These are phyloP conservation scores for Oreochromis aureus DNA, from an alignment of 2,113 vertebrate genomes.

Conservation along the genomic window DNA sequence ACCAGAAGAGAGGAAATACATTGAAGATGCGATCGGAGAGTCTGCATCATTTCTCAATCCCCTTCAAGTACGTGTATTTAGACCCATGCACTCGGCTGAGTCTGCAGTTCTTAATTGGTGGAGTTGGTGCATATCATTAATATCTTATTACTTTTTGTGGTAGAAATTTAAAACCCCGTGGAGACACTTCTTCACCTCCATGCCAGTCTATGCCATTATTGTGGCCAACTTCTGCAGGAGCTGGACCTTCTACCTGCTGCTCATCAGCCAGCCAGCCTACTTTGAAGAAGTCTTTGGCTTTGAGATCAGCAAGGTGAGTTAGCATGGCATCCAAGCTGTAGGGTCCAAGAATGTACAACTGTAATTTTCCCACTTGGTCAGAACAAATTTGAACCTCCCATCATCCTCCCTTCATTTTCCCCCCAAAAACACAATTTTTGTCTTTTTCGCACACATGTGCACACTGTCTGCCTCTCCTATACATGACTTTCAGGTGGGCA, in stretches of 20 bases:
- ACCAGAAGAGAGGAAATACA: conserved; percentile 95
- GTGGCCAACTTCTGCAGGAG: conserved; percentile 93
- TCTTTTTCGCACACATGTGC: neutral
- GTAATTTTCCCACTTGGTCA: neutral
- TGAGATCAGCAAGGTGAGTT: conserved; percentile 88
- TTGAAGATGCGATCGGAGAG: conserved; percentile 97
- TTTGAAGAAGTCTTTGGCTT: conserved; percentile 92
- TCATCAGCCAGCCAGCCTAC: conserved; percentile 91
- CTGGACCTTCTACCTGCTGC: conserved; percentile 92
- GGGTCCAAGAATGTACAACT: neutral
- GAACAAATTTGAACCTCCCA: neutral
- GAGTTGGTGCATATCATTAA: neutral
- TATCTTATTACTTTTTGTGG: conserved; percentile 17
- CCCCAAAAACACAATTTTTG: neutral
- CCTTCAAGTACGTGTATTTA: conserved; percentile 54
- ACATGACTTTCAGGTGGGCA: conserved; percentile 71
- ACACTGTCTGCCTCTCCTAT: neutral
- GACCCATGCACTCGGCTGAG: neutral
- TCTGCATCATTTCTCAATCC: conserved; percentile 80
- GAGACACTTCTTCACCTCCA: conserved; percentile 89
- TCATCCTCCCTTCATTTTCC: neutral
- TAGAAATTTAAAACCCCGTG: conserved; percentile 93
- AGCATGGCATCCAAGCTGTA: neutral
- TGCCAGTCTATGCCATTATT: conserved; percentile 92
- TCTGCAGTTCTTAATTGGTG: neutral